A percentile compares a stretch with the other conserved stretches of the same genome.
Evolutionary conservation across 2,797 vertebrate genomes (phyloP).

Genomic region (Delichon dasypus): DNA sequence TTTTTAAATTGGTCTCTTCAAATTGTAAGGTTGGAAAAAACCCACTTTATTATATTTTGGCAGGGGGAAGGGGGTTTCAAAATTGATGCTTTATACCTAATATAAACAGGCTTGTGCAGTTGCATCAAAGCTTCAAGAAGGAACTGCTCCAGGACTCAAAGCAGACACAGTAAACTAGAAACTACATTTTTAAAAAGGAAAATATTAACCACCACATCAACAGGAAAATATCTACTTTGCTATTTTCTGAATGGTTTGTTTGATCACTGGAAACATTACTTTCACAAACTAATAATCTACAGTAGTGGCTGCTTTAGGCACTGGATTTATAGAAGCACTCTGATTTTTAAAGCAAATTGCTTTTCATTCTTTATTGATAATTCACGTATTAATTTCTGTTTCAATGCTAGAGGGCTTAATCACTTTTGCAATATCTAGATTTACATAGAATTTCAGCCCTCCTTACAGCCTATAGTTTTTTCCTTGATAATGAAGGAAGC

Average conservation of each 20-base stretch:
- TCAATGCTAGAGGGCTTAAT: conserved; percentile 19
- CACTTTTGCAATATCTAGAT: not conserved
- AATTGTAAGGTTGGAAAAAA: conserved; percentile 14
- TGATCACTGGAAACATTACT: conserved; percentile 54
- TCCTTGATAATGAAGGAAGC: conserved; percentile 12
- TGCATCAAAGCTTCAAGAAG: conserved; percentile 44
- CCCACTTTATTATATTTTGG: conserved; percentile 7
- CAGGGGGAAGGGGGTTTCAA: conserved; percentile 42
- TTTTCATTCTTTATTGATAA: conserved; percentile 24
- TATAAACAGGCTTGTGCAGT: conserved; percentile 31
- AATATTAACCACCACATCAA: conserved; percentile 56
- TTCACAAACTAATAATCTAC: conserved; percentile 59
- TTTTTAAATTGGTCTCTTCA: conserved; percentile 49
- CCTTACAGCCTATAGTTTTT: not conserved
- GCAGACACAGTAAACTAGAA: conserved; percentile 64
- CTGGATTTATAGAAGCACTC: conserved; percentile 68
- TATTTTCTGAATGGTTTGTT: conserved; percentile 50
- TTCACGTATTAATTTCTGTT: not conserved
- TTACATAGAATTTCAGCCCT: conserved; percentile 27
- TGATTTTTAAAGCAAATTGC: conserved; percentile 59
- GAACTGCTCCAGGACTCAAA: conserved; percentile 54
- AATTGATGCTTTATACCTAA: conserved; percentile 30
- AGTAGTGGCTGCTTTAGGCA: conserved; percentile 61
- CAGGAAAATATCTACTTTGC: conserved; percentile 45
- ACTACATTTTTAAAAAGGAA: conserved; percentile 47